Base-by-base conservation (phyloP, 2,888 invertebrate species). In the Seira sanloemensis region DNA sequence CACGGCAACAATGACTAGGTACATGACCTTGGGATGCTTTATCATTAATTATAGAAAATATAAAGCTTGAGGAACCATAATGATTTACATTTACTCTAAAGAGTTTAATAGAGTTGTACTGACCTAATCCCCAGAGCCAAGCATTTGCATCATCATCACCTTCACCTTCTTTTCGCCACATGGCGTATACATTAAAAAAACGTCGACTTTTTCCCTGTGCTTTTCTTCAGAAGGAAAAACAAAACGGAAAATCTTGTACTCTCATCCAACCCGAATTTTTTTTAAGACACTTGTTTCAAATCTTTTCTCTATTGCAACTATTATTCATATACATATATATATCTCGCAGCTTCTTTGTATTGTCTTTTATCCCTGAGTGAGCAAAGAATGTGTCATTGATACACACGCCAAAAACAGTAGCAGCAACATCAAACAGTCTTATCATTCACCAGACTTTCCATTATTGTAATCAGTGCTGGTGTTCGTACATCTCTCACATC, bases 51-150 rank as follows among this genome's bases (percentile, higher is more conserved):
- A n/a, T n/a, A n/a, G n/a, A n/a, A n/a, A n/a, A n/a, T n/a, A n/a
- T n/a, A n/a, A n/a, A n/a, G n/a, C n/a, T n/a, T n/a, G n/a, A n/a
- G n/a, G n/a, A n/a, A n/a, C n/a, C n/a, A n/a, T n/a, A n/a, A n/a
- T n/a, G n/a, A n/a, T n/a, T n/a, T n/a, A n/a, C n/a, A n/a, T n/a
- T n/a, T n/a, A n/a, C n/a, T n/a, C n/a, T n/a, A n/a, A n/a, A n/a
- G n/a, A n/a, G n/a, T n/a, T n/a, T n/a, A n/a, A n/a, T n/a, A n/a
- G n/a, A n/a, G n/a, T n/a, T n/a, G n/a, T n/a, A n/a, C 69, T 19
- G 25, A 88, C 88, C 88, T 88, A 88, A 86, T 86, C 88, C 88
- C 88, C 88, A 88, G 54, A 87, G 77, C 88, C 88, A 88, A 84
- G 85, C 80, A 83, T 86, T 86, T 65, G 82, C 87, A 83, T 85